Evolutionary conservation across 2,797 vertebrate species (phyloP).

Genomic region (Heliangelus exortis): DNA sequence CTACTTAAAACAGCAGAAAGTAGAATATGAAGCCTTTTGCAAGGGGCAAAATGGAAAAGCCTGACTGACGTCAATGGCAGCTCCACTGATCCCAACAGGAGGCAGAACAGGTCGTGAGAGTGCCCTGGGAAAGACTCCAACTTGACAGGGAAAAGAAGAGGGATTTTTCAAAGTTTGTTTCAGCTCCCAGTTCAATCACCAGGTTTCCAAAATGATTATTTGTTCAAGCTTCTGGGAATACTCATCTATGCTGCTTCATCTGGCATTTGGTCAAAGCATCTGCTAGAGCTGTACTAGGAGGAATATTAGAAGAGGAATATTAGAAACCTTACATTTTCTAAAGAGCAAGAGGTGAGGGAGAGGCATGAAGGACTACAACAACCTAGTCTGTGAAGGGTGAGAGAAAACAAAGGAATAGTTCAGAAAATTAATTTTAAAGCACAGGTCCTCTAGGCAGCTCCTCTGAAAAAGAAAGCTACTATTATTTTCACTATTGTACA

Average conservation of each 20-base stretch:
- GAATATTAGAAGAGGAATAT: neutral
- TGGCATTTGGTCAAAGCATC: slow-evolving; percentile 6
- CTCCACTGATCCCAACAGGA: neutral
- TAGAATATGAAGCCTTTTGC: slow-evolving; percentile 22
- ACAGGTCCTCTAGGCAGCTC: neutral
- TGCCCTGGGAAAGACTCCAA: slow-evolving; percentile 37
- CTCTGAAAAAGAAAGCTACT: neutral
- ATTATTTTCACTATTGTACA: neutral
- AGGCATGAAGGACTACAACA: neutral
- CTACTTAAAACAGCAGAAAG: slow-evolving; percentile 9
- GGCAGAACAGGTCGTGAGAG: neutral
- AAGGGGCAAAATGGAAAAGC: slow-evolving; percentile 15
- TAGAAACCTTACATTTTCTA: neutral
- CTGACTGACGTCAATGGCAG: neutral
- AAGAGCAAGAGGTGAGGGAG: neutral
- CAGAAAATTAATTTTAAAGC: neutral
- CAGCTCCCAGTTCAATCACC: neutral
- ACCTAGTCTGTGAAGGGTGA: neutral
- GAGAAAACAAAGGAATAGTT: neutral
- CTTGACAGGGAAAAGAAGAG: neutral
- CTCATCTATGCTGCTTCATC: neutral
- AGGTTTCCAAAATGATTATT: neutral
- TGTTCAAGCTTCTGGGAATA: slow-evolving; percentile 8
- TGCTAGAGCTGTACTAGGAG: neutral
- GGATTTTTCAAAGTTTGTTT: neutral